phyloP scores from a whole-genome alignment of 2,888 invertebrate species.

The Drosophila pegasa region DNA sequence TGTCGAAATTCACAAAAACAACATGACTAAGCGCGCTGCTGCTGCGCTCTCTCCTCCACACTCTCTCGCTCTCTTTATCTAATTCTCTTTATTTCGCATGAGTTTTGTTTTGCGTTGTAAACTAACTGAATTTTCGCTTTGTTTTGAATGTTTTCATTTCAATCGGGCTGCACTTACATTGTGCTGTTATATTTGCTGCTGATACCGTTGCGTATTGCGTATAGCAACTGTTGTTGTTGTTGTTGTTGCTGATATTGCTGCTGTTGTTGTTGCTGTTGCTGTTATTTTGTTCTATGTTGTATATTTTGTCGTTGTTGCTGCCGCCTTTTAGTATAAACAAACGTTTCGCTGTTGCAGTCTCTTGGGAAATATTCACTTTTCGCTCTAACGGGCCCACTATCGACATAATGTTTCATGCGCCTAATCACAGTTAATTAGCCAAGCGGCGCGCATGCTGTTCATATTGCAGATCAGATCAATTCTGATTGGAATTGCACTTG shows the following conservation, averaged over 20 bases:
- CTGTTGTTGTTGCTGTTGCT: conserved; percentile 15
- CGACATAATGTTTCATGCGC: conserved; percentile 78
- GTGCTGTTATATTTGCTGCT: conserved; percentile 39
- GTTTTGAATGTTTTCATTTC: conserved; percentile 16
- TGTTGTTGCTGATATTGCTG: not conserved
- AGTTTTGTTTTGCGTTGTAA: conserved; percentile 47
- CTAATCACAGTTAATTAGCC: conserved; percentile 36
- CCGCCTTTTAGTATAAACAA: conserved; percentile 56
- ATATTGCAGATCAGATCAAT: not conserved
- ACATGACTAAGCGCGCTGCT: conserved; percentile 67
- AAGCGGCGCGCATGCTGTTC: conserved; percentile 9
- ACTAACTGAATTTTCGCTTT: conserved; percentile 42
- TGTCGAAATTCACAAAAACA: conserved; percentile 75
- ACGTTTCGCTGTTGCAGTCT: conserved; percentile 64
- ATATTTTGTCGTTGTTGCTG: conserved; percentile 28
- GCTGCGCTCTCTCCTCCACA: conserved; percentile 36
- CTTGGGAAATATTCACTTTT: conserved; percentile 81
- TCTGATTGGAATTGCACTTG: conserved; percentile 12
- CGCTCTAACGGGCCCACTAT: conserved; percentile 82
- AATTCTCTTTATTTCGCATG: conserved; percentile 28
- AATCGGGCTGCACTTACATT: conserved; percentile 61
- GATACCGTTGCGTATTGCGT: conserved; percentile 34
- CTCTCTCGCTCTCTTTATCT: conserved; percentile 12
- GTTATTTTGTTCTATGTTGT: conserved; percentile 25
- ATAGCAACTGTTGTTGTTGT: conserved; percentile 29